A percentile compares a stretch with the other conserved stretches of the same genome.
phyloP scores from a whole-genome alignment of 2,888 invertebrate species.

The Dynastes grantii region DNA sequence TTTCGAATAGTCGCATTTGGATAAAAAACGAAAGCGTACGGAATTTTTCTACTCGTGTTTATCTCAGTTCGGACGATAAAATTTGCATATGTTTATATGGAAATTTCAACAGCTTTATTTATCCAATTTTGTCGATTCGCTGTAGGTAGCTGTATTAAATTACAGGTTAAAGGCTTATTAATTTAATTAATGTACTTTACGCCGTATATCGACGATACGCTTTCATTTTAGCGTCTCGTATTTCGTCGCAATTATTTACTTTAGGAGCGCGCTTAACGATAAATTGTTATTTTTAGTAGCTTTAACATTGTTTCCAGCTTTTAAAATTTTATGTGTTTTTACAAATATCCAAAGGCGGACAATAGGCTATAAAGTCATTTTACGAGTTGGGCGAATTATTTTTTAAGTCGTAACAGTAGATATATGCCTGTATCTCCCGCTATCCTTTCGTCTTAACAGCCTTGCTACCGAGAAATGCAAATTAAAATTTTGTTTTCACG shows the following conservation, averaged over 20 bases:
- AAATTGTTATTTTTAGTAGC: constrained; percentile 26
- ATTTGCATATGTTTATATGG: constrained; percentile 2
- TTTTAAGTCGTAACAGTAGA: constrained; percentile 15
- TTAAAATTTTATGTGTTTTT: constrained; percentile 40
- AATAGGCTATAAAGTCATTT: constrained; percentile 37
- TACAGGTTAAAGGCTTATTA: constrained; percentile 4
- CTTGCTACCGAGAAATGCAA: constrained; percentile 17
- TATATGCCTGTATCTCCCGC: background rate
- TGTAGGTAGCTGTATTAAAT: background rate
- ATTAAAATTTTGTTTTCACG: constrained; percentile 3
- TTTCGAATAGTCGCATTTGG: background rate
- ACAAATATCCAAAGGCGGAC: constrained; percentile 32
- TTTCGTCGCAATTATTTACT: constrained; percentile 11
- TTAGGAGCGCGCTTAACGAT: constrained; percentile 8
- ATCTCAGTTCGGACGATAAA: background rate
- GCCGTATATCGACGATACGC: background rate
- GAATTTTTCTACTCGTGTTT: background rate
- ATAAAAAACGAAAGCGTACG: background rate
- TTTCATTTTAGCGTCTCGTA: constrained; percentile 14
- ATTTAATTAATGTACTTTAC: constrained; percentile 15
- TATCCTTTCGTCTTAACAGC: constrained; percentile 8
- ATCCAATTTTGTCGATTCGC: background rate
- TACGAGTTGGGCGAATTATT: constrained; percentile 30
- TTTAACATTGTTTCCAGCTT: constrained; percentile 29
- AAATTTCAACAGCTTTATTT: background rate